phyloP scores from a whole-genome alignment of 2,888 invertebrate genomes.

The Drosophila bunnanda region DNA sequence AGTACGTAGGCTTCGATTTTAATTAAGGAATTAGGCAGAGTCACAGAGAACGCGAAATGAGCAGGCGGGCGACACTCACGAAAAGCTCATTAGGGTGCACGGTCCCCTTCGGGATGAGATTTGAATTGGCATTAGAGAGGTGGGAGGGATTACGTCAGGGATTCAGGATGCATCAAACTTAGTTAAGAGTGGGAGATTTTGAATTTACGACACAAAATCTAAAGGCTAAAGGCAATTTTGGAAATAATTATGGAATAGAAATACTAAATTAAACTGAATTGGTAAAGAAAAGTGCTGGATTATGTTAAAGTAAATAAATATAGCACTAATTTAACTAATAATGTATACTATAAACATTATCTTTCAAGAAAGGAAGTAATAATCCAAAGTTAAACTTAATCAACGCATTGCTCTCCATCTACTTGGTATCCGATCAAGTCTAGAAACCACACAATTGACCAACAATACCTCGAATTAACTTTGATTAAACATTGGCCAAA shows the following conservation, averaged over 20 bases:
- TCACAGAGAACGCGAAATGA: slow-evolving; percentile 51
- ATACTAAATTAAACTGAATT: neutral
- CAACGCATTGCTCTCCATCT: neutral
- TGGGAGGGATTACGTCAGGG: slow-evolving; percentile 14
- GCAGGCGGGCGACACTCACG: slow-evolving; percentile 37
- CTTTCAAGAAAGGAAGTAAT: too few relatives aligned
- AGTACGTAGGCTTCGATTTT: slow-evolving; percentile 74
- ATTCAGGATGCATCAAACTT: slow-evolving; percentile 26
- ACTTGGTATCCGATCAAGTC: slow-evolving; percentile 1
- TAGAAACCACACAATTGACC: slow-evolving; percentile 37
- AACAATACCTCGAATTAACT: slow-evolving; percentile 70
- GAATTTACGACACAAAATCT: neutral
- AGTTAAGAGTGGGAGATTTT: slow-evolving; percentile 25
- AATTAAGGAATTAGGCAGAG: slow-evolving; percentile 77
- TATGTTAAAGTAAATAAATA: neutral
- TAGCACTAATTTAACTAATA: neutral
- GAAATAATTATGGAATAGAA: neutral
- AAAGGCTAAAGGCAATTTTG: accelerated
- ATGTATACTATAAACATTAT: neutral
- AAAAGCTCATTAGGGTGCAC: slow-evolving; percentile 69
- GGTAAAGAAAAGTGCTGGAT: accelerated
- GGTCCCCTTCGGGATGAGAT: slow-evolving; percentile 4
- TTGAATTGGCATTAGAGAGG: neutral
- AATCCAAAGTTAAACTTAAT: too few relatives aligned
- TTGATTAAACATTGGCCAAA: slow-evolving; percentile 71